A percentile compares a stretch with the other conserved stretches of the same genome.
Evolutionary conservation across 2,888 invertebrate genomes (phyloP).

Genomic region (Caenorhabditis sinica): DNA sequence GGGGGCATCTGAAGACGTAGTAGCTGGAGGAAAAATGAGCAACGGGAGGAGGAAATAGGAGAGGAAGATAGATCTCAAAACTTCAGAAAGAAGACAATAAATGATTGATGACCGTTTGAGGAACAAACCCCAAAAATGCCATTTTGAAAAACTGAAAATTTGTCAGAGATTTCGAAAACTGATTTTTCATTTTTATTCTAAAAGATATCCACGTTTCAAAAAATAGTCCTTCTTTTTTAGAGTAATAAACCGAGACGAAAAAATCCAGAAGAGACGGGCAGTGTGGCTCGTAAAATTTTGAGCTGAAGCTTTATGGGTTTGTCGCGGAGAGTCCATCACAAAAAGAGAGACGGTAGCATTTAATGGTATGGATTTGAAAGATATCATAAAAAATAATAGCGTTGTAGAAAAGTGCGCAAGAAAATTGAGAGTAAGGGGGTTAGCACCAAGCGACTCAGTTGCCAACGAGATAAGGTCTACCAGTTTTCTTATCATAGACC

Average conservation of each 20-base stretch:
- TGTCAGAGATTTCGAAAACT: too few relatives aligned
- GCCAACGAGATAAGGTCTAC: constrained; percentile 14
- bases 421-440: constrained; percentile 13
- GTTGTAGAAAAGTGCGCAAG: constrained; percentile 38
- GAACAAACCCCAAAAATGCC: too few relatives aligned
- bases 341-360: constrained; percentile 36
- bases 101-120: constrained; percentile 37
- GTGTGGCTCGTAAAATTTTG: constrained; percentile 58
- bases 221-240: neutral
- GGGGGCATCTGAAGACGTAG: constrained; percentile 22
- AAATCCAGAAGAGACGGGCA: constrained; percentile 20
- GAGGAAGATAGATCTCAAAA: constrained; percentile 20
- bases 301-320: constrained; percentile 46
- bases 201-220: neutral
- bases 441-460: neutral
- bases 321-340: constrained; percentile 14
- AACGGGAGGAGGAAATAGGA: neutral
- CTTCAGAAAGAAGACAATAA: constrained; percentile 33
- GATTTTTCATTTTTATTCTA: too few relatives aligned
- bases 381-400: constrained; percentile 45
- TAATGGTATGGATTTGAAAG: constrained; percentile 56
- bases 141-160: neutral
- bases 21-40: constrained; percentile 13
- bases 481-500: neutral
- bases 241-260: neutral